Base-by-base conservation (phyloP, 30 jellyfish, hydroid and myxozoan species). In the Clytia hemisphaerica region DNA sequence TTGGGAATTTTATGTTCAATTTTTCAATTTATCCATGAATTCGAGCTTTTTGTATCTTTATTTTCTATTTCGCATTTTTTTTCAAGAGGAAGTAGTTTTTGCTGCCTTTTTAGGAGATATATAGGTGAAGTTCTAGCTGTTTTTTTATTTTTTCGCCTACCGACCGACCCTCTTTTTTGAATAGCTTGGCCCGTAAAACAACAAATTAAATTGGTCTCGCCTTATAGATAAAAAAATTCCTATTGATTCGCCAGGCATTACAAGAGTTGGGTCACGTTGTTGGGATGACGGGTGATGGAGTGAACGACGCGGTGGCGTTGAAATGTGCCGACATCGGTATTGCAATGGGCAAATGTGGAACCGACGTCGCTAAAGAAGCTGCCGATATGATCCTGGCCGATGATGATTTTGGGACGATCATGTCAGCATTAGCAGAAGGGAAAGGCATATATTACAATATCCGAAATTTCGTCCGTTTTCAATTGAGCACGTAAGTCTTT, bases 241-340 rank as follows among this genome's bases (percentile, higher is more conserved):
- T n/a, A n/a, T 16, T 36, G 14, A 33, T 35, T 1, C 37, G 33
- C 42, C 37, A 80, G 97, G 95, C 95, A n/a, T 79, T 88, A 31
- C 94, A 82, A 42, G 57, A 77, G 15, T 54, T 88, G n/a, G 88
- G 85, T 14, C 97, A 88, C 48, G 93, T 88, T 30, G 97, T 88
- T 26, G 97, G 95, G 4, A 88, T 88, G 97, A 88, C 97, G 36
- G 97, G 97, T 16, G 97, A 88, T 68, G 97, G 97, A 12, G 97
- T 88, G 4, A 88, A 88, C 45, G 97, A 88, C 36, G 97, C 97
- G 0, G 85, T 88, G 21, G 97, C 97, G 12, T 51, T 88, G 48
- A 88, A 80, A 55, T 61, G 94, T 53, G 95, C 97, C 2, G 94
- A 88, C 57, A 82, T 88, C 31, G 97, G 97, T 12, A 67, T 80